Evolutionary conservation across 2,113 vertebrate species (phyloP).

Genomic region (Bucco capensis): DNA sequence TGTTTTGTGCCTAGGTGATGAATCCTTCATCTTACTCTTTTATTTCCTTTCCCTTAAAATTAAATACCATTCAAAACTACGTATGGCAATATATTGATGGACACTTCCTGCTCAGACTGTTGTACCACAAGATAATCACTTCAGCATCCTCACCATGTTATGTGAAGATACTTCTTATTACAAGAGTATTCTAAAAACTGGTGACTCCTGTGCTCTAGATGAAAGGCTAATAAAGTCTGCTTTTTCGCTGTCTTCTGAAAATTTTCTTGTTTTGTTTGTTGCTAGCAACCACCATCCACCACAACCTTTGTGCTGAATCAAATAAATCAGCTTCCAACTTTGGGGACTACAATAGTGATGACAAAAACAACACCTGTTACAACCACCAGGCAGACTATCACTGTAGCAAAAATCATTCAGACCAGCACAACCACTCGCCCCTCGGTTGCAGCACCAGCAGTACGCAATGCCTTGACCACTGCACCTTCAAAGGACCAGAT

Average conservation of each 20-base stretch:
- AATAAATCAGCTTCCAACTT: conserved; percentile 94
- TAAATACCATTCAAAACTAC: background rate
- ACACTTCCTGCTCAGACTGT: background rate
- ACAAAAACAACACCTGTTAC: conserved; percentile 88
- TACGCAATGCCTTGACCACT: conserved; percentile 77
- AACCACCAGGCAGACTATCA: conserved; percentile 90
- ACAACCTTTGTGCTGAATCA: conserved; percentile 99
- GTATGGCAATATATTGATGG: fast-evolving
- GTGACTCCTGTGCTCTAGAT: background rate
- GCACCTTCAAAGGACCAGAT: conserved; percentile 88
- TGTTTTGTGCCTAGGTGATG: background rate
- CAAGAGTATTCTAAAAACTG: background rate
- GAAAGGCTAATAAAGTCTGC: background rate
- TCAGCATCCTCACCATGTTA: background rate
- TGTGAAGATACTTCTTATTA: background rate
- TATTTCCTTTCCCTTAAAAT: background rate
- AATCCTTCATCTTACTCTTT: background rate
- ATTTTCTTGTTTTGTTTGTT: background rate
- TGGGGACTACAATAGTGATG: conserved; percentile 86
- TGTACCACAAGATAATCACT: background rate
- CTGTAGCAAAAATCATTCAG: conserved; percentile 94
- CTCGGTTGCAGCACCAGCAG: conserved; percentile 71
- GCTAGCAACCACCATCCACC: conserved; percentile 91
- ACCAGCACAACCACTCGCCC: conserved; percentile 80
- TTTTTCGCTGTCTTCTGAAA: background rate